Percentiles rank a stretch among this genome's conserved stretches.
Evolutionary conservation across 1,140 invertebrate species (phyloP).

Genomic region (Drosophila lacteicornis): DNA sequence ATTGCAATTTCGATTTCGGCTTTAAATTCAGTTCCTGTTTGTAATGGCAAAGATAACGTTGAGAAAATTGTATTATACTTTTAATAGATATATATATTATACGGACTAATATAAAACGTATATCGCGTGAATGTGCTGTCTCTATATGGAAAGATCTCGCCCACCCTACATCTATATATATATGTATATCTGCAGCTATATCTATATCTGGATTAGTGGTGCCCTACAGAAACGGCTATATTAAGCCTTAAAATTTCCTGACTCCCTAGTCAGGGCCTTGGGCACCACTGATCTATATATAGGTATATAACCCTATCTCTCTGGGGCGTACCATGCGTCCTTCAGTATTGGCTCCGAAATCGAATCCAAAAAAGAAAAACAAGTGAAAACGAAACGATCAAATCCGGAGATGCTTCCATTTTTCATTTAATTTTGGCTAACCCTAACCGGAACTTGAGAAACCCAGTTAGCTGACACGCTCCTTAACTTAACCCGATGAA

Average conservation of each 20-base stretch:
- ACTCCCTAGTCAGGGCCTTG: no score
- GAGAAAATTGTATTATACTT: constrained; percentile 52
- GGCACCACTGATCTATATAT: neutral
- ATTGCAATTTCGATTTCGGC: constrained; percentile 17
- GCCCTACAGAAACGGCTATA: no score
- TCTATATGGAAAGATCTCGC: constrained; percentile 36
- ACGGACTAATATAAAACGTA: constrained; percentile 3
- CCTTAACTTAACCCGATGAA: constrained; percentile 1
- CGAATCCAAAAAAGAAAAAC: constrained; percentile 27
- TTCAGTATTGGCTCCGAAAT: constrained; percentile 43
- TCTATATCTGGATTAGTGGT: neutral
- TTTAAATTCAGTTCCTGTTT: constrained; percentile 46
- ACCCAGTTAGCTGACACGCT: no score
- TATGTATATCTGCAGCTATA: neutral
- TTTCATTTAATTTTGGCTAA: constrained; percentile 16
- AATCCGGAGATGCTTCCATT: constrained; percentile 1
- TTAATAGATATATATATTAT: constrained; percentile 29
- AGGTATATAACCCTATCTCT: neutral
- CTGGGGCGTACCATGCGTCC: constrained; percentile 6
- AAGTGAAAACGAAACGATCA: constrained; percentile 12
- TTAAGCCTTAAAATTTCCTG: no score
- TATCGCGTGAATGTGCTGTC: constrained; percentile 25
- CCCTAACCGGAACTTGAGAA: neutral
- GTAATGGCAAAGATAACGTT: constrained; percentile 34
- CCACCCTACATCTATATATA: constrained; percentile 1